Base-by-base conservation (phyloP, 2,113 vertebrate species). In the Prochilodus magdalenae region DNA sequence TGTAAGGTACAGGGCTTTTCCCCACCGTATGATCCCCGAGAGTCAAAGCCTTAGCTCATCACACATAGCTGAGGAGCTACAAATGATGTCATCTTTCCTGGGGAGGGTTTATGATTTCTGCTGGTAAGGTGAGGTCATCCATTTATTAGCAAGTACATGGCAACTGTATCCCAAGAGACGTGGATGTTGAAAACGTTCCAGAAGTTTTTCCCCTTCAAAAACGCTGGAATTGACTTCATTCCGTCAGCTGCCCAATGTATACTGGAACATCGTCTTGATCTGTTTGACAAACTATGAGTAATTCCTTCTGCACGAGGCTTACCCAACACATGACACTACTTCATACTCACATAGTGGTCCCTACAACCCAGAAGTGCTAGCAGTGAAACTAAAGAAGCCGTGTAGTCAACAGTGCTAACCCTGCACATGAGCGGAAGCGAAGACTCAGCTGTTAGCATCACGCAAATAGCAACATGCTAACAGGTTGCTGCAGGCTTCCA, bases 81-180 rank as follows among this genome's bases (percentile, higher is more conserved):
- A 44, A n/a, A 66, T 59, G 11, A 79, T 15, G 72, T 85, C 84
- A 83, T 71, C 55, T 27, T 57, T 83, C 63, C 55, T 30, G 65
- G 49, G 62, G 29, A 49, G 62, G 0, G 5, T 47, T 67, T 33
- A 60, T 44, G 36, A 74, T 53, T 27, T 47, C 5, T 74, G 59
- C 51, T n/a, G 51, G 36, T 75, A 12, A 22, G 27, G 73, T 44
- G 29, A 79, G 55, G 78, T 55, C 16, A 60, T 77, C 67, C 0
- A 27, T 40, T 67, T 29, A 49, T 69, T 67, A 49, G 70, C 67
- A 59, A 75, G 26, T 16, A 15, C 69, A 75, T 47, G 40, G 36
- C 47, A 63, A 67, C 27, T n/a, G 11, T 26, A 69, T 70, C 69
- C 30, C 53, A 59, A 12, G 36, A 47, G 69, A 57, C 29, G 44